A percentile compares a stretch with the other conserved stretches of the same genome.
Evolutionary conservation across 2,888 invertebrate genomes (phyloP).

Genomic region (Junonia oenone): DNA sequence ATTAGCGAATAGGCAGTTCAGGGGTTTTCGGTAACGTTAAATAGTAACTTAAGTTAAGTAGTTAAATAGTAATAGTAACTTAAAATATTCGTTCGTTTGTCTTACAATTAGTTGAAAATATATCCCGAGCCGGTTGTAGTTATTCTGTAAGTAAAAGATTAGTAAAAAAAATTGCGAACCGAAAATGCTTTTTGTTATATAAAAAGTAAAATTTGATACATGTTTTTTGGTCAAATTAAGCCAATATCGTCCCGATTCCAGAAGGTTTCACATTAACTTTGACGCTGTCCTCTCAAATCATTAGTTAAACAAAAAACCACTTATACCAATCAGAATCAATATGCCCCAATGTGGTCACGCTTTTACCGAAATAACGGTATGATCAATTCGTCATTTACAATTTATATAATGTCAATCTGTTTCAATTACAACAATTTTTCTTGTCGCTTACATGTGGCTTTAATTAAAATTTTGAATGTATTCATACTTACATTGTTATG

Average conservation of each 20-base stretch:
- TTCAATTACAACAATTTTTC: slow-evolving; percentile 43
- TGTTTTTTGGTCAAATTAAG: neutral
- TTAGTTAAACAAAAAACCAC: slow-evolving; percentile 37
- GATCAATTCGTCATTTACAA: slow-evolving; percentile 76
- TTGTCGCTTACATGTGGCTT: slow-evolving; percentile 10
- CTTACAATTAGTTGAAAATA: no score
- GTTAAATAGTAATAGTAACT: no score
- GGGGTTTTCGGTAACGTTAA: no score
- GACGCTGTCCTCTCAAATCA: slow-evolving; percentile 38
- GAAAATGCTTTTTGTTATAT: no score
- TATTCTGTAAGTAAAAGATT: no score
- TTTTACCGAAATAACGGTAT: slow-evolving; percentile 48
- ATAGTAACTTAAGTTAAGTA: no score
- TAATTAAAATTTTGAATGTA: neutral
- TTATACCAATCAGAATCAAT: slow-evolving; percentile 37
- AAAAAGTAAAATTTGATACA: no score
- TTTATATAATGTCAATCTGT: slow-evolving; percentile 73
- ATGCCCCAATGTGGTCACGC: slow-evolving; percentile 25
- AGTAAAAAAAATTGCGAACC: no score
- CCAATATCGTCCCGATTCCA: slow-evolving; percentile 24
- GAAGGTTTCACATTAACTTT: slow-evolving; percentile 34
- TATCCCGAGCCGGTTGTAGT: no score
- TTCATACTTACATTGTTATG: neutral
- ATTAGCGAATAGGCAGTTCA: no score
- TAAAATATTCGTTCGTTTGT: no score